Conservation (phyloP, 2,113 vertebrate species). For the Pelodiscus sinensis region DNA sequence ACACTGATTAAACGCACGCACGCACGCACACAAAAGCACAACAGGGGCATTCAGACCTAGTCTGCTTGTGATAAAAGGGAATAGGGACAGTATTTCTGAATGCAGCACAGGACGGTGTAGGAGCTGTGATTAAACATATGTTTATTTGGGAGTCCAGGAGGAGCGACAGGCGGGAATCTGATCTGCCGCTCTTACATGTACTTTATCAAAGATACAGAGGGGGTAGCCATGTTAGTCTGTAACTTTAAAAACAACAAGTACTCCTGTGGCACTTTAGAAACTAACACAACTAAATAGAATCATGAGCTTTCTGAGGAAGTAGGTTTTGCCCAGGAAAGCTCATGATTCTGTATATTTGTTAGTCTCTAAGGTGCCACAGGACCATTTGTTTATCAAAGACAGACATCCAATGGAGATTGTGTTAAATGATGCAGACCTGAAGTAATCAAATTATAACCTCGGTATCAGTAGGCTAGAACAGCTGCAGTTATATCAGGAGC, state of each 20-base stretch:
- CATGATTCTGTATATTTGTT: too few species aligned
- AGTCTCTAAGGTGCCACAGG: too few species aligned
- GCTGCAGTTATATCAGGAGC: not conserved
- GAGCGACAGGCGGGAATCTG: not conserved
- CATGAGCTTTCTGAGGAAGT: too few species aligned
- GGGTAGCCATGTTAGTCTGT: not conserved
- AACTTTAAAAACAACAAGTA: too few species aligned
- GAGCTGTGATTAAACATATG: not conserved
- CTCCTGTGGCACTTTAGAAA: too few species aligned
- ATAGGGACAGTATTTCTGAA: not conserved
- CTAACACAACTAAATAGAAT: too few species aligned
- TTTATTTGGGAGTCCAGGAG: not conserved
- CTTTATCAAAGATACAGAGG: not conserved
- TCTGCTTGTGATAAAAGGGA: not conserved
- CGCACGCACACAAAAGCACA: not conserved
- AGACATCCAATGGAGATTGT: not conserved
- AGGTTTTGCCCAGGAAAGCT: too few species aligned
- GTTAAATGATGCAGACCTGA: not conserved
- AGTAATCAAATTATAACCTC: fast-evolving
- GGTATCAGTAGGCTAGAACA: not conserved
- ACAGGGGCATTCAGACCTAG: not conserved
- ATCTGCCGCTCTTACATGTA: not conserved
- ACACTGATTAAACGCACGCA: not conserved
- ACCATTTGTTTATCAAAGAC: not conserved
- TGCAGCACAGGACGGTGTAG: not conserved